Conservation (phyloP, 2,113 vertebrate species). For the Passer montanus region DNA sequence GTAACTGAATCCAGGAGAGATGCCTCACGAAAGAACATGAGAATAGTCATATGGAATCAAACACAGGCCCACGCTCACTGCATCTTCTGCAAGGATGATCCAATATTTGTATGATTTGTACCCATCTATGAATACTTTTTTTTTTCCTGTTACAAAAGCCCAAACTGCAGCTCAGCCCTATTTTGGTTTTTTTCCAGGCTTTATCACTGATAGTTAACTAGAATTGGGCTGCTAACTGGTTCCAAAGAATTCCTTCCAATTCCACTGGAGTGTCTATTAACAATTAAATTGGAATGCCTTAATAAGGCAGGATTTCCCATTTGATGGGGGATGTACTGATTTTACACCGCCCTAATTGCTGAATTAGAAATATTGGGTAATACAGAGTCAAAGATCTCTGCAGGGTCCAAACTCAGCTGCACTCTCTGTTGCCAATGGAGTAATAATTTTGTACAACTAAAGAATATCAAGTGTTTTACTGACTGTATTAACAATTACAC, state of each 20-base stretch:
- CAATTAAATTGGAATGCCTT: background rate
- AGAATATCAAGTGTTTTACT: background rate
- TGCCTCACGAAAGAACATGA: constrained; percentile 5
- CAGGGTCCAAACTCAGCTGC: background rate
- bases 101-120: background rate
- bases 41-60: background rate
- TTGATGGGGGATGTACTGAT: background rate
- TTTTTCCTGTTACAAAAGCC: background rate
- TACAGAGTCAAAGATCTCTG: background rate
- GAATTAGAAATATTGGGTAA: background rate
- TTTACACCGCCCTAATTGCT: background rate
- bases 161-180: background rate
- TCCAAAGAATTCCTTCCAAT: background rate
- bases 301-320: background rate
- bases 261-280: background rate
- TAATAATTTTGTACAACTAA: background rate
- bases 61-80: background rate
- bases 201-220: background rate
- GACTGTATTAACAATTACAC: background rate
- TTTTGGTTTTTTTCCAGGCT: background rate
- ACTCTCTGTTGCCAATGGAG: background rate
- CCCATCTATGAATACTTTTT: background rate
- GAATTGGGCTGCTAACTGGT: fast-evolving
- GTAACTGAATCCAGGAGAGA: background rate
- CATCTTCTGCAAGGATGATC: background rate